A percentile compares a stretch with the other conserved stretches of the same genome.
phyloP scores from a whole-genome alignment of 2,113 vertebrate genomes.

The Protomyctophum bolini region DNA sequence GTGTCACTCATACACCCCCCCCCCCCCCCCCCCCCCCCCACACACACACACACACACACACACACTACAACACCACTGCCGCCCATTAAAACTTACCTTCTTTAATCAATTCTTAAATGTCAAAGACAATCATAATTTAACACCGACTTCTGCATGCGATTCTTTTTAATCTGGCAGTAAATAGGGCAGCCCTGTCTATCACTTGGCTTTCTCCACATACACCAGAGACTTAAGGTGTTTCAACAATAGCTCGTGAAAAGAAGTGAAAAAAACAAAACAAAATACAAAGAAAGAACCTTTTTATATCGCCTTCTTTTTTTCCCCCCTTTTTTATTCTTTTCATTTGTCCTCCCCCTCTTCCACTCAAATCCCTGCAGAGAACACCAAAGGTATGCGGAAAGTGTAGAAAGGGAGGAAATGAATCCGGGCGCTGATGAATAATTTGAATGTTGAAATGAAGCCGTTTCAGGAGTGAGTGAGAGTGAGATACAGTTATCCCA shows the following conservation, averaged over 20 bases:
- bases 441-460: constrained; percentile 84
- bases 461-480: constrained; percentile 74
- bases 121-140: constrained; percentile 80
- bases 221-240: constrained; percentile 84
- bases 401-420: constrained; percentile 80
- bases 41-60: constrained; percentile 34
- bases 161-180: constrained; percentile 82
- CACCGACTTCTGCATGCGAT: constrained; percentile 73
- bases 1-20: constrained; percentile 21
- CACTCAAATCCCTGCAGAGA: constrained; percentile 82
- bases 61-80: constrained; percentile 11
- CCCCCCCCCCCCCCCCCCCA: constrained; percentile 56
- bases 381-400: constrained; percentile 83
- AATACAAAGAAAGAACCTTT: constrained; percentile 41
- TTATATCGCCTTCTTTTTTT: constrained; percentile 47
- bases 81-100: constrained; percentile 78
- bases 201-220: constrained; percentile 71
- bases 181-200: constrained; percentile 84
- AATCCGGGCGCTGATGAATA: constrained; percentile 82
- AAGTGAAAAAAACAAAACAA: constrained; percentile 66
- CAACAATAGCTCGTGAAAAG: constrained; percentile 77
- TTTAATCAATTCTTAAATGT: constrained; percentile 81
- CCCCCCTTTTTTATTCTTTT: constrained; percentile 33
- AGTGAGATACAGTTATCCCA: constrained; percentile 60
- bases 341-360: constrained; percentile 40